These are phyloP conservation scores for Myrmecobius fasciatus DNA, from an alignment of 2,113 vertebrate genomes.

Conservation along the genomic window DNA sequence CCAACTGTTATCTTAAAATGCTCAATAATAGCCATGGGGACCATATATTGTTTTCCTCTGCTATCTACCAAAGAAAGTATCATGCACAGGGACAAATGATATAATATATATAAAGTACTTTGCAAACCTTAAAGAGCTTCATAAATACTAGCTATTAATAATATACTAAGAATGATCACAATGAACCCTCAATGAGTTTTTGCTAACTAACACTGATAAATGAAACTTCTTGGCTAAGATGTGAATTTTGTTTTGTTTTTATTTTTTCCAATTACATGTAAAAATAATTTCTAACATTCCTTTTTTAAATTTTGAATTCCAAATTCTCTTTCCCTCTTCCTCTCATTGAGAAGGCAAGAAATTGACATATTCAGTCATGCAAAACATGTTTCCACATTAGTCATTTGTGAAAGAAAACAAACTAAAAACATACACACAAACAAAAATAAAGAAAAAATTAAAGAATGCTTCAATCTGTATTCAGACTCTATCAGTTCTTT, in stretches of 20 bases:
- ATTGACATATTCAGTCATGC: background rate
- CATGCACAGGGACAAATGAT: background rate
- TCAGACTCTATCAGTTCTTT: background rate
- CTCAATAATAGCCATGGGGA: background rate
- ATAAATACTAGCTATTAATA: background rate
- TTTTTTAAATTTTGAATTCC: background rate
- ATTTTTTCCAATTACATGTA: background rate
- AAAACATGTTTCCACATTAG: background rate
- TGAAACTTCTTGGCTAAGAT: background rate
- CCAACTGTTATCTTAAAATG: background rate
- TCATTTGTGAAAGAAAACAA: background rate
- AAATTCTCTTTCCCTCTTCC: background rate
- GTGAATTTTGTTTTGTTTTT: background rate
- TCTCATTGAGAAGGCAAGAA: background rate
- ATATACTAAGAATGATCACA: background rate
- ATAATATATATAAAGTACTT: background rate
- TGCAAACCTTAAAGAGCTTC: background rate
- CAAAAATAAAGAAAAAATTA: background rate
- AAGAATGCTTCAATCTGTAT: background rate
- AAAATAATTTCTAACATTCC: background rate
- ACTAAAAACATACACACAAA: background rate
- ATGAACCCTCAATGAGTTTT: background rate
- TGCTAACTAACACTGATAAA: background rate
- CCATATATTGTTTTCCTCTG: background rate
- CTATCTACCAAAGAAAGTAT: background rate